A percentile compares a stretch with the other conserved stretches of the same genome.
phyloP scores from a whole-genome alignment of 1,140 invertebrate genomes.

The Drosophila guanche region DNA sequence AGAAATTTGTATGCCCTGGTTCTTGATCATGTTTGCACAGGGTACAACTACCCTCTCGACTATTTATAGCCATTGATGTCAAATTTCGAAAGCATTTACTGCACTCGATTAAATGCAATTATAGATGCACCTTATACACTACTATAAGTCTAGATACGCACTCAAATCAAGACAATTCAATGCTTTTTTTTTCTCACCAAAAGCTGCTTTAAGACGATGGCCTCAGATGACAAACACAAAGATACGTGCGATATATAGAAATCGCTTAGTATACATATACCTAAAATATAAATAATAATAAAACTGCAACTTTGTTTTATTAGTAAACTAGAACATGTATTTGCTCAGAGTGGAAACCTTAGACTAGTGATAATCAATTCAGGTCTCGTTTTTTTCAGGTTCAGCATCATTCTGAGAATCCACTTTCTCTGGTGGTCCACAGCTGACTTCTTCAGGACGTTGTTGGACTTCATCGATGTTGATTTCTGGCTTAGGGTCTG shows the following conservation, averaged over 20 bases:
- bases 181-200: slow-evolving; percentile 68
- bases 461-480: neutral
- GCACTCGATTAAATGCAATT: slow-evolving; percentile 31
- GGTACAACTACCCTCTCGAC: slow-evolving; percentile 21
- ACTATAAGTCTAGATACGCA: slow-evolving; percentile 38
- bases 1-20: slow-evolving; percentile 15
- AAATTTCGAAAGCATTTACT: slow-evolving; percentile 55
- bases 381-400: neutral
- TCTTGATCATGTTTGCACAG: slow-evolving; percentile 19
- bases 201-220: slow-evolving; percentile 69
- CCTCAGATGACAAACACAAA: slow-evolving; percentile 40
- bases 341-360: neutral
- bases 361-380: neutral
- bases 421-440: neutral
- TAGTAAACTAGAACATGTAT: slow-evolving; percentile 43
- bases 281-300: slow-evolving; percentile 42
- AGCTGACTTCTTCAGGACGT: neutral
- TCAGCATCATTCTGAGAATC: no score
- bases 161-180: slow-evolving; percentile 19
- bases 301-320: slow-evolving; percentile 65
- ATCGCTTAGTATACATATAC: slow-evolving; percentile 53
- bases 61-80: slow-evolving; percentile 46
- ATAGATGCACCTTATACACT: slow-evolving; percentile 31
- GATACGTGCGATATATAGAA: slow-evolving; percentile 46
- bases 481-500: neutral